A percentile compares a stretch with the other conserved stretches of the same genome.
phyloP scores from a whole-genome alignment of 2,888 invertebrate genomes.

The Mechanitis messenoides region DNA sequence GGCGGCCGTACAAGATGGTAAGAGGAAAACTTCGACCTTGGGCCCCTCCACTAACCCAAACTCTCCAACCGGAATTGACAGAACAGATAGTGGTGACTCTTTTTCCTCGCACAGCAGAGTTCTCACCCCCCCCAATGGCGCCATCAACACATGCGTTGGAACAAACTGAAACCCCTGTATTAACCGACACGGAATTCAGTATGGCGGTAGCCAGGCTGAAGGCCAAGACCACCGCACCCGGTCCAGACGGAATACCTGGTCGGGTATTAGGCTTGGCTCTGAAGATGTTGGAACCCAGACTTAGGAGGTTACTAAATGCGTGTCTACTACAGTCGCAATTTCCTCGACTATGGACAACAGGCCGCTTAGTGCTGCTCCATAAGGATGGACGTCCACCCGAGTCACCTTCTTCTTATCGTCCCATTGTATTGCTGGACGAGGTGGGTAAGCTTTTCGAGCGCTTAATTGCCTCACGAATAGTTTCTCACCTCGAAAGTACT shows the following conservation, averaged over 20 bases:
- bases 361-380: conserved; percentile 21
- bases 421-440: conserved; percentile 27
- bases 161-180: too few relatives aligned
- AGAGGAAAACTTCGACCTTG: conserved; percentile 9
- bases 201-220: too few relatives aligned
- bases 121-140: too few relatives aligned
- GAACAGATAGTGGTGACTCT: too few relatives aligned
- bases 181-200: too few relatives aligned
- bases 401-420: conserved; percentile 23
- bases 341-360: conserved; percentile 16
- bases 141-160: too few relatives aligned
- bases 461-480: too few relatives aligned
- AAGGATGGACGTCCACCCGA: conserved; percentile 16
- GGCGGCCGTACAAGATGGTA: conserved; percentile 13
- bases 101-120: too few relatives aligned
- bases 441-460: conserved; percentile 28
- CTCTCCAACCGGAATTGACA: too few relatives aligned
- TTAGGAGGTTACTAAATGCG: conserved; percentile 10
- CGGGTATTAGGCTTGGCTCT: conserved; percentile 12
- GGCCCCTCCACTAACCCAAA: too few relatives aligned
- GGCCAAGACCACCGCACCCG: too few relatives aligned
- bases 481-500: too few relatives aligned
- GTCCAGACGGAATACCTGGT: conserved; percentile 20
- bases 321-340: conserved; percentile 14
- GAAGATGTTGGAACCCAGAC: conserved; percentile 8